Base-by-base conservation (phyloP, 2,113 vertebrate genomes). In the Amia ocellicauda region DNA sequence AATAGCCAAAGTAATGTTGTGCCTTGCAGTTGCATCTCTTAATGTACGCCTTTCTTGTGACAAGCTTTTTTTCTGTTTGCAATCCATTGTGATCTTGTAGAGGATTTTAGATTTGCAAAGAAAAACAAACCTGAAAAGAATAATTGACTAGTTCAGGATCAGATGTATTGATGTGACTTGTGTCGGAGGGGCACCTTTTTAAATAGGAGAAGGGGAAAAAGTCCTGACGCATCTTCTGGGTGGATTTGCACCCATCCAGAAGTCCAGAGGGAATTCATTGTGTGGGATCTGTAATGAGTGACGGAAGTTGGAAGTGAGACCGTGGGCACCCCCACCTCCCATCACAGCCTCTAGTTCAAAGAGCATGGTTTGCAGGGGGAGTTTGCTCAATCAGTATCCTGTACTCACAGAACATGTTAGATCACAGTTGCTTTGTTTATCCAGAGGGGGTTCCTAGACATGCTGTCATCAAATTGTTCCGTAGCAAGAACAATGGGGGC, bases 381-480 rank as follows among this genome's bases (percentile, higher is more conserved):
- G 62, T 61, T 49, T 31, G 58, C 51, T 23, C 51, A 31, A 64
- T 66, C 31, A 59, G 67, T 60, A 57, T 64, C 27, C 36, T 56
- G 62, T 40, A 29, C 24, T 7, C 23, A 50, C 63, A 60, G 7
- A 54, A 54, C 24, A 24, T 24, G 24, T 24, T 54, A 22, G 51
- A 54, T 54, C 51, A 24, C 19, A 67, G 51, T 56, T 59, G 42
- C 53, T 75, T 67, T 62, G 59, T 72, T 68, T 69, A 67, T 36
- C 58, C 40, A 24, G 57, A 52, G 26, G 51, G 62, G 57, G 43
- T 42, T 55, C 49, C 67, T 74, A 85, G 83, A 85, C 80, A 65
- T 83, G 73, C 77, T 74, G 78, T 86, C 80, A 85, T 85, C 67
- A 72, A 75, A 80, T 75, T 67, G 63, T 69, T 73, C 41, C 62